Evolutionary conservation across 2,113 vertebrate species (phyloP).

Genomic region (Pimephales promelas): DNA sequence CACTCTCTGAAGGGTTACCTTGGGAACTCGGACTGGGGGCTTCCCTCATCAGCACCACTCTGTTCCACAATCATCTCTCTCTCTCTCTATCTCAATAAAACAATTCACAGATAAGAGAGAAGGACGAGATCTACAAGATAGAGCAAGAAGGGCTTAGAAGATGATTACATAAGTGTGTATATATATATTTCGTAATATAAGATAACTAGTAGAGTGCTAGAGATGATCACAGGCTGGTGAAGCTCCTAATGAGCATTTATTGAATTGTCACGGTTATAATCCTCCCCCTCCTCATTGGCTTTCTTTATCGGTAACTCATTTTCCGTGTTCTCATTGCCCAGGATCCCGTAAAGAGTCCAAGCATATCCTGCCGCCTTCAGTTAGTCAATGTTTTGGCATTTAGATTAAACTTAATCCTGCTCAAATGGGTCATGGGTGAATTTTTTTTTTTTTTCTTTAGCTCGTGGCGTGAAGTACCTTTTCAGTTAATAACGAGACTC

Average conservation of each 20-base stretch:
- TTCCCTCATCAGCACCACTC: slow-evolving; percentile 66
- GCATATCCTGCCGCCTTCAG: slow-evolving; percentile 44
- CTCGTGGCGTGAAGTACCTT: slow-evolving; percentile 64
- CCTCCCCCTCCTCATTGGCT: slow-evolving; percentile 35
- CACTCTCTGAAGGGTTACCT: slow-evolving; percentile 78
- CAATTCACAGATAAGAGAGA: slow-evolving; percentile 20
- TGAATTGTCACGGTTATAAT: slow-evolving; percentile 32
- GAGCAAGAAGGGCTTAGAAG: not conserved
- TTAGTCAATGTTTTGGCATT: slow-evolving; percentile 70
- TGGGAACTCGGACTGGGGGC: slow-evolving; percentile 79
- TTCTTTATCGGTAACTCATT: slow-evolving; percentile 44
- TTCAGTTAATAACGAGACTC: slow-evolving; percentile 64
- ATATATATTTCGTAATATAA: not conserved
- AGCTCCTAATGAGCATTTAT: slow-evolving; percentile 46
- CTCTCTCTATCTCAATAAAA: slow-evolving; percentile 16
- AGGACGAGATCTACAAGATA: not conserved
- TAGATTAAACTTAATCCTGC: slow-evolving; percentile 60
- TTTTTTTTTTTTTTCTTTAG: slow-evolving; percentile 70
- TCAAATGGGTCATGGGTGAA: slow-evolving; percentile 66
- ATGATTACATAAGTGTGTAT: not conserved
- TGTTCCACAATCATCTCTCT: not conserved
- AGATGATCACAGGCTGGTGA: slow-evolving; percentile 12
- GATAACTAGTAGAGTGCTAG: not conserved
- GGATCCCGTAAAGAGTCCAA: slow-evolving; percentile 20
- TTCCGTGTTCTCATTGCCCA: not conserved